phyloP scores from a whole-genome alignment of 2,113 vertebrate species.

The Pteruthius melanotis region DNA sequence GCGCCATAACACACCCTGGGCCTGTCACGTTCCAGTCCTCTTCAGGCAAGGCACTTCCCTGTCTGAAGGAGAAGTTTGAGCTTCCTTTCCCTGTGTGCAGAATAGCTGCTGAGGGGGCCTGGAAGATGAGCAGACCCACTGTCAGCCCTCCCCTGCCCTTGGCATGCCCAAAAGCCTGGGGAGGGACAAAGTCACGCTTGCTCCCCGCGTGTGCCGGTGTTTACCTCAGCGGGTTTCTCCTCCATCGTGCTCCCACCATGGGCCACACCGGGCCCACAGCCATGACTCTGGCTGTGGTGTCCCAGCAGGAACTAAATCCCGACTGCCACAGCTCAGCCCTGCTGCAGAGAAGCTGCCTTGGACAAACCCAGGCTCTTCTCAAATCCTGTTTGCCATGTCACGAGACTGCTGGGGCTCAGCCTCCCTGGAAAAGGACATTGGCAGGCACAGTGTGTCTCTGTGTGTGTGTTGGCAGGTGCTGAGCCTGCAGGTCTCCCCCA shows the following conservation, averaged over 20 bases:
- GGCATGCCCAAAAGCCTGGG: fast-evolving
- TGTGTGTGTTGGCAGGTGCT: background rate
- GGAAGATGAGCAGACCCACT: fast-evolving
- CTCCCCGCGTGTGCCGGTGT: fast-evolving
- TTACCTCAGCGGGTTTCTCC: background rate
- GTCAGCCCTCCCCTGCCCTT: background rate
- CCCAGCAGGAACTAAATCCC: background rate
- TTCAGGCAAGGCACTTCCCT: background rate
- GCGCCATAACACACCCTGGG: background rate
- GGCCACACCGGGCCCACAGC: background rate
- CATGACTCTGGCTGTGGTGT: background rate
- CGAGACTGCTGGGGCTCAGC: background rate
- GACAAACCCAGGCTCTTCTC: background rate
- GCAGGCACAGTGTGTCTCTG: fast-evolving
- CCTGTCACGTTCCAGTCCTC: background rate
- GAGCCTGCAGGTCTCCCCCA: background rate
- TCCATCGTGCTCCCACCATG: fast-evolving
- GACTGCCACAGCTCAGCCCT: fast-evolving
- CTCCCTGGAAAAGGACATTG: background rate
- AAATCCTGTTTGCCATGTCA: background rate
- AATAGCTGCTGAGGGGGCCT: background rate
- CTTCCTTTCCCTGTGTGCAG: background rate
- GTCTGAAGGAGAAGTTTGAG: background rate
- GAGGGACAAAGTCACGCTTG: fast-evolving
- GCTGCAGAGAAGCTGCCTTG: background rate